A percentile compares a stretch with the other conserved stretches of the same genome.
phyloP scores from a whole-genome alignment of 2,888 invertebrate species.

The Quadriops clusia region DNA sequence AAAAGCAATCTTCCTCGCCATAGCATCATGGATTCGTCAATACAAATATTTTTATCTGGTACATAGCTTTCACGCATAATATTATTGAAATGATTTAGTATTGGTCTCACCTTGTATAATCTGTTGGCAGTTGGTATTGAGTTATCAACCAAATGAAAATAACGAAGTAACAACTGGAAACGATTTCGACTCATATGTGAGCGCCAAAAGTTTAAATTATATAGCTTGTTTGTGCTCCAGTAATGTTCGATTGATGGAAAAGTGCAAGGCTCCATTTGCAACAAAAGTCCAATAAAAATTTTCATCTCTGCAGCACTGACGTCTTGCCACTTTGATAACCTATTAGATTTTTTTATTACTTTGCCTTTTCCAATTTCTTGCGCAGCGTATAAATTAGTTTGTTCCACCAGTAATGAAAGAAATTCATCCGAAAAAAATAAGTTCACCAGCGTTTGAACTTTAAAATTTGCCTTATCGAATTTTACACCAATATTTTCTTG shows the following conservation, averaged over 20 bases:
- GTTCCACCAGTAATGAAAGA: conserved; percentile 17
- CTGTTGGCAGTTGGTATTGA: conserved; percentile 18
- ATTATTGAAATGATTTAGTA: conserved; percentile 22
- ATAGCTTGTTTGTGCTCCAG: conserved; percentile 15
- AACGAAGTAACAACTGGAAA: conserved; percentile 16
- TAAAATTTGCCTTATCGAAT: conserved; percentile 17
- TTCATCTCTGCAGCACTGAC: conserved; percentile 13
- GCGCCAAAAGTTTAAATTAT: no score
- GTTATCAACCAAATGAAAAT: conserved; percentile 18
- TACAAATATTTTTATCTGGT: conserved; percentile 17
- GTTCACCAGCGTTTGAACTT: conserved; percentile 16
- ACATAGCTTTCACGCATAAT: conserved; percentile 21
- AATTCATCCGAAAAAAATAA: conserved; percentile 17
- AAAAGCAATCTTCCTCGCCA: conserved; percentile 19
- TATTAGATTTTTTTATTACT: conserved; percentile 16
- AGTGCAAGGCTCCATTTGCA: conserved; percentile 16
- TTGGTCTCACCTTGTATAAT: conserved; percentile 20
- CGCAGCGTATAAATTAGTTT: conserved; percentile 20
- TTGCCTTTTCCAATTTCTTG: conserved; percentile 17
- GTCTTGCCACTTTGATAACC: conserved; percentile 14
- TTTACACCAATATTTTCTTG: conserved; percentile 19
- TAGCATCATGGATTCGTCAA: conserved; percentile 20
- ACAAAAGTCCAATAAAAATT: conserved; percentile 15
- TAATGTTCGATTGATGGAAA: conserved; percentile 18
- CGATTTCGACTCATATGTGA: conserved; percentile 16